phyloP scores from a whole-genome alignment of 2,113 vertebrate species.

The Craseonycteris thonglongyai region DNA sequence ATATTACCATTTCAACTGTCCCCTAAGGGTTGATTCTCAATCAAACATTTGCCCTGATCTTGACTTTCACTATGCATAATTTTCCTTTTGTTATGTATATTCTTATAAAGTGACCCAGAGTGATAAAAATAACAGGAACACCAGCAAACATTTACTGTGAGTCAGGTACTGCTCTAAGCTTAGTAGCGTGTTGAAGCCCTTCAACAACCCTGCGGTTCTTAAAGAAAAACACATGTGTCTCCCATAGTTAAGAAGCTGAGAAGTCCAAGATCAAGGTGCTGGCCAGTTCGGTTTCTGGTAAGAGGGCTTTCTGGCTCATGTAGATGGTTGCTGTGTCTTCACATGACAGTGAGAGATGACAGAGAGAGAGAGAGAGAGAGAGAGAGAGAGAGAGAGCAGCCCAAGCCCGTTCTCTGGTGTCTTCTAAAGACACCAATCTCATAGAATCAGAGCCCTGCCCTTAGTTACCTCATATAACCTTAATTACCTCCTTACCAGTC shows the following conservation, averaged over 20 bases:
- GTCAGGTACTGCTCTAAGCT: background rate
- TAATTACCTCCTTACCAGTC: background rate
- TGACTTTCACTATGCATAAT: background rate
- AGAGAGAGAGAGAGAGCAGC: no score
- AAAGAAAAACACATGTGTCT: background rate
- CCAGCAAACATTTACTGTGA: background rate
- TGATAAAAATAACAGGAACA: background rate
- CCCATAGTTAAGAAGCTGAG: background rate
- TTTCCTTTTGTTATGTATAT: background rate
- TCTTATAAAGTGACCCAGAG: background rate
- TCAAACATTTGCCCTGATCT: background rate
- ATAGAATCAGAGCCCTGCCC: background rate
- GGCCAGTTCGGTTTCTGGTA: background rate
- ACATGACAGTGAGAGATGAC: accelerated
- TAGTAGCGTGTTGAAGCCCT: background rate
- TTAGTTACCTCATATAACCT: background rate
- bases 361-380: no score
- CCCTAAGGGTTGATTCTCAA: background rate
- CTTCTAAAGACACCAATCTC: background rate
- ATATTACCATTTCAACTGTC: background rate
- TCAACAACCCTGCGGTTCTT: background rate
- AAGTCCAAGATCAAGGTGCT: background rate
- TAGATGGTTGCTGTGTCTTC: background rate
- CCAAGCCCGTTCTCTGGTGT: background rate
- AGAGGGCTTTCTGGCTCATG: background rate